Conservation (phyloP, 2,888 invertebrate genomes). For the Agonopterix alstromeriana region DNA sequence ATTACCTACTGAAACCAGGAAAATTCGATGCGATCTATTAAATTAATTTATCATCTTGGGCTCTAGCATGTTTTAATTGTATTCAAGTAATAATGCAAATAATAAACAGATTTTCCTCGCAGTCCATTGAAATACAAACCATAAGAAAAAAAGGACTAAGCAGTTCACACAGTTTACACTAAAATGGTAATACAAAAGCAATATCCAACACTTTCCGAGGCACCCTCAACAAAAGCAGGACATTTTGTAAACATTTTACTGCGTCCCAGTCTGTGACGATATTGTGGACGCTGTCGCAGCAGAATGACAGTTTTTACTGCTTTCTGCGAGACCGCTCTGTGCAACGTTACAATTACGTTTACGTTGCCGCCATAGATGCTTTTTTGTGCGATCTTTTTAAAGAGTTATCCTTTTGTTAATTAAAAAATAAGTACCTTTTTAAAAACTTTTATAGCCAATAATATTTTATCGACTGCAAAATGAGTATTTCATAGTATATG, state of each 20-base stretch:
- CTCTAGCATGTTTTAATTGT: no score
- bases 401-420: not conserved
- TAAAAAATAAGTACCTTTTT: no score
- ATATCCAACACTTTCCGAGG: conserved; percentile 49
- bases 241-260: conserved; percentile 74
- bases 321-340: conserved; percentile 45
- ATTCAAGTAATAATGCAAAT: no score
- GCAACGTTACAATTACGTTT: conserved; percentile 17
- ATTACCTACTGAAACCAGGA: no score
- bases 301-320: conserved; percentile 69
- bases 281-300: conserved; percentile 64
- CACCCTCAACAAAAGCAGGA: conserved; percentile 55
- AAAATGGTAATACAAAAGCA: conserved; percentile 60
- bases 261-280: conserved; percentile 66
- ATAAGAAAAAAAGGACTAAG: not conserved
- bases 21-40: no score
- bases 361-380: conserved; percentile 30
- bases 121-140: no score
- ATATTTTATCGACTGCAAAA: no score
- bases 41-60: no score
- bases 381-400: conserved; percentile 9
- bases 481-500: no score
- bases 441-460: no score
- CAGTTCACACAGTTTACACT: conserved; percentile 35
- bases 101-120: no score